These are phyloP conservation scores for Conchocele bisecta DNA, from an alignment of 2,888 invertebrate species.

Conservation along the genomic window DNA sequence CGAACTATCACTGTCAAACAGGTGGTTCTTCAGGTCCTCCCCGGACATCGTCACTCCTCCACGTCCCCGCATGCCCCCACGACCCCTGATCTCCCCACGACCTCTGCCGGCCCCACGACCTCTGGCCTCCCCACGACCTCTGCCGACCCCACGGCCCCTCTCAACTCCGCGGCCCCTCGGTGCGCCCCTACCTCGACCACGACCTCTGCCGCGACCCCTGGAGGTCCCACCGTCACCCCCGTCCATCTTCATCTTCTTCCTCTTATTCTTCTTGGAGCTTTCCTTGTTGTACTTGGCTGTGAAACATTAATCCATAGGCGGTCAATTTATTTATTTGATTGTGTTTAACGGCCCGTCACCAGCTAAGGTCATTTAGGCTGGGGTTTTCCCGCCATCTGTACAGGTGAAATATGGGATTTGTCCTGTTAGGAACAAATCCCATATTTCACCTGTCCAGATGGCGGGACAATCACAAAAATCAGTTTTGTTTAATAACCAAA, in stretches of 20 bases:
- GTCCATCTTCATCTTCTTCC: constrained; percentile 52
- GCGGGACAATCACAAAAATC: too few species aligned
- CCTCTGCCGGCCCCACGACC: not conserved
- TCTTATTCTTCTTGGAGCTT: constrained; percentile 72
- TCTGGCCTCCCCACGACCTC: constrained; percentile 25
- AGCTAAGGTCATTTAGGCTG: too few species aligned
- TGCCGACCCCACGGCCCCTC: not conserved
- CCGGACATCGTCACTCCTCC: not conserved
- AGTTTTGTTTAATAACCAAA: too few species aligned
- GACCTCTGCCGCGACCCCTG: constrained; percentile 30
- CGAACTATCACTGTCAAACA: constrained; percentile 36
- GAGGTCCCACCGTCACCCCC: constrained; percentile 3
- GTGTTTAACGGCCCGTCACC: too few species aligned
- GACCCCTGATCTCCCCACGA: not conserved
- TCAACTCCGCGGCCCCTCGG: constrained; percentile 12
- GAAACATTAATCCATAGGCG: constrained; percentile 7
- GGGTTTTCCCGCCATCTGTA: too few species aligned
- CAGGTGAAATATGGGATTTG: too few species aligned
- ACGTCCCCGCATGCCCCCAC: not conserved
- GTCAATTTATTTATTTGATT: not conserved
- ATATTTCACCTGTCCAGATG: too few species aligned
- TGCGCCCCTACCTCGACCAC: constrained; percentile 36
- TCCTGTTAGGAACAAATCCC: too few species aligned
- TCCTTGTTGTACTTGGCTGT: constrained; percentile 82
- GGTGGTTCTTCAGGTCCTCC: not conserved